Base-by-base conservation (phyloP, 1,140 invertebrate species). In the Probaryconus sp. region DNA sequence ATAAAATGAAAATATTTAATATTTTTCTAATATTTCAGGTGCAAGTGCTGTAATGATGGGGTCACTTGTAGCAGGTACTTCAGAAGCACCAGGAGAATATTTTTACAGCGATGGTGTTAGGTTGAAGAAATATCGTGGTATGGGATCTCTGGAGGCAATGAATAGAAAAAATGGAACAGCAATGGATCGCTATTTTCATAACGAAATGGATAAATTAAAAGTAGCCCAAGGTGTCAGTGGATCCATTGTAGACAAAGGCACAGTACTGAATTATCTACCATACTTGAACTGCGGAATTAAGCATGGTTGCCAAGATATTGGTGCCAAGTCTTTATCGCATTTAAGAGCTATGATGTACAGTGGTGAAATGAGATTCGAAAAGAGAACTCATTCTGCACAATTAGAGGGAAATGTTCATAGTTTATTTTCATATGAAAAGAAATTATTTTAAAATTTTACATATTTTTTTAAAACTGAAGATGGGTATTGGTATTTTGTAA, bases 131-230 rank as follows among this genome's bases (percentile, higher is more conserved):
- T 99, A 99, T 82, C 91, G 98, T 75, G 98, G 98, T 16, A 99
- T 99, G 98, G 98, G 98, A 5, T 99, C 97, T 31, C 90, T 99
- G 31, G 98, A 99, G 89, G 98, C 98, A 3, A 99, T 99, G 98
- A 95, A 99, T 81, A 91, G 94, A 17, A 94, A 95, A 84, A 94
- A 97, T 87, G 94, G 94, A 17, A 90, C 92, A 7, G 92, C 92
- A 0, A 95, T 95, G 93, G 93, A 94, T 60, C 89, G 94, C 33
- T 96, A 95, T 80, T 95, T 94, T 81, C 94, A 95, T 79, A 93
- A 96, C 81, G 97, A 99, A 84, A 91, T 93, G 85, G 97, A 99
- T 83, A 96, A 97, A 79, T 90, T 99, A 63, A 96, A 98, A 87
- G 97, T 99, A 5, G 97, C 98, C 5, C 98, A 99, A 87, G 98